Conservation (phyloP, 2,888 invertebrate species). For the Drosophila macrothrix region DNA sequence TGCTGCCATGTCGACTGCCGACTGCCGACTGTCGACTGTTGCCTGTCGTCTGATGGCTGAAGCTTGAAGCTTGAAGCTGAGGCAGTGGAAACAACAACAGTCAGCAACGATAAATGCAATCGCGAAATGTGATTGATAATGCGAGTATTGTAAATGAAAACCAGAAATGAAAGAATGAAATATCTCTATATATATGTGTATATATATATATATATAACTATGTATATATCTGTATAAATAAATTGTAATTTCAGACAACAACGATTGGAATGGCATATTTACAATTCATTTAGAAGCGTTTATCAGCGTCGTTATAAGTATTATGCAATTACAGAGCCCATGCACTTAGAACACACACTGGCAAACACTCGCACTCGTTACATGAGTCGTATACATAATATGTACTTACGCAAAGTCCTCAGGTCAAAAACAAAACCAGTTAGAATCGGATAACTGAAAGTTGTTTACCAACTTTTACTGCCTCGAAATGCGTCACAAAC, state of each 20-base stretch:
- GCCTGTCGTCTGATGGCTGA: background rate
- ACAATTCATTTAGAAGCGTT: conserved; percentile 59
- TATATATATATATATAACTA: conserved; percentile 11
- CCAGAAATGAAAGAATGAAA: conserved; percentile 9
- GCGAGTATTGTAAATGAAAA: conserved; percentile 12
- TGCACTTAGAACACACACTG: conserved; percentile 1
- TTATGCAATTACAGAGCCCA: conserved; percentile 64
- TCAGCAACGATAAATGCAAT: conserved; percentile 60
- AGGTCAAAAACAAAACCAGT: conserved; percentile 10
- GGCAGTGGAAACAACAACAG: conserved; percentile 39
- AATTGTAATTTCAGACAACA: conserved; percentile 3
- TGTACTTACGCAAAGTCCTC: conserved; percentile 34
- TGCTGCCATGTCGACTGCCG: conserved; percentile 44
- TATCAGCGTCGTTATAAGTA: conserved; percentile 50
- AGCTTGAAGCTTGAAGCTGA: conserved; percentile 19
- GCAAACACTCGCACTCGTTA: conserved; percentile 20
- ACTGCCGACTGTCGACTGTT: conserved; percentile 43
- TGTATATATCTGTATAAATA: background rate
- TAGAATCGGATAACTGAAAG: conserved; percentile 40
- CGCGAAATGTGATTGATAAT: conserved; percentile 71
- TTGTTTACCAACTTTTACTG: conserved; percentile 46
- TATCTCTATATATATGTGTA: conserved; percentile 15
- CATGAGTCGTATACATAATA: conserved; percentile 61
- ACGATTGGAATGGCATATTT: conserved; percentile 44
- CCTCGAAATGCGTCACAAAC: conserved; percentile 29